Conservation (phyloP, 2,888 invertebrate genomes). For the Thera obeliscata region DNA sequence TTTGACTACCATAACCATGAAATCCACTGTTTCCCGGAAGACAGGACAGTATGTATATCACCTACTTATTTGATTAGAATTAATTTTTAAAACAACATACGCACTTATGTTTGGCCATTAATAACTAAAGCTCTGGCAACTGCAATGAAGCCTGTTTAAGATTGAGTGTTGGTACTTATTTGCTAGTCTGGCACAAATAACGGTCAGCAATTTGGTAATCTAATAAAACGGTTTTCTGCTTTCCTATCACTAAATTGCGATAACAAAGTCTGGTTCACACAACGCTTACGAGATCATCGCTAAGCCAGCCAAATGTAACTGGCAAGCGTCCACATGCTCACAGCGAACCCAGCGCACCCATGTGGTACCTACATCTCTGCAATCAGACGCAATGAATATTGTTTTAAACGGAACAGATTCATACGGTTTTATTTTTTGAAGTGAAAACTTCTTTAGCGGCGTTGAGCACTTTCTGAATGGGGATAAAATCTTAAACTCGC, state of each 20-base stretch:
- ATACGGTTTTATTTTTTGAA: slow-evolving; percentile 19
- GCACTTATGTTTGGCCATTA: too few species aligned
- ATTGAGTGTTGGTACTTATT: background rate
- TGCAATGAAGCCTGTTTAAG: too few species aligned
- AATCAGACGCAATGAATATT: slow-evolving; percentile 28
- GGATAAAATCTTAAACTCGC: too few species aligned
- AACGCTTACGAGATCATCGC: slow-evolving; percentile 42
- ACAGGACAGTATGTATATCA: too few species aligned
- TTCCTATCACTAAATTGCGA: slow-evolving; percentile 36
- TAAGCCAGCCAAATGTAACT: slow-evolving; percentile 42
- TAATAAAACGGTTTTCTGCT: slow-evolving; percentile 33
- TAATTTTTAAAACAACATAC: too few species aligned
- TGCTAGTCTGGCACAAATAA: slow-evolving; percentile 4
- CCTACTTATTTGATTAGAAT: too few species aligned
- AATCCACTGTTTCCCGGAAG: too few species aligned
- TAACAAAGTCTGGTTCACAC: slow-evolving; percentile 43
- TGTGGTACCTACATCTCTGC: slow-evolving; percentile 25
- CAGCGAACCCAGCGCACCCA: slow-evolving; percentile 29
- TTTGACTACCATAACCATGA: too few species aligned
- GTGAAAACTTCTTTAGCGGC: too few species aligned
- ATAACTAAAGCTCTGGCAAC: too few species aligned
- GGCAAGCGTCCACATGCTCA: slow-evolving; percentile 41
- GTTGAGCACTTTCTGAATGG: too few species aligned
- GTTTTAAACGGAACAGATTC: slow-evolving; percentile 22
- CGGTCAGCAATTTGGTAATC: slow-evolving; percentile 20